phyloP scores from a whole-genome alignment of 2,888 invertebrate genomes.

The Eurois occulta region DNA sequence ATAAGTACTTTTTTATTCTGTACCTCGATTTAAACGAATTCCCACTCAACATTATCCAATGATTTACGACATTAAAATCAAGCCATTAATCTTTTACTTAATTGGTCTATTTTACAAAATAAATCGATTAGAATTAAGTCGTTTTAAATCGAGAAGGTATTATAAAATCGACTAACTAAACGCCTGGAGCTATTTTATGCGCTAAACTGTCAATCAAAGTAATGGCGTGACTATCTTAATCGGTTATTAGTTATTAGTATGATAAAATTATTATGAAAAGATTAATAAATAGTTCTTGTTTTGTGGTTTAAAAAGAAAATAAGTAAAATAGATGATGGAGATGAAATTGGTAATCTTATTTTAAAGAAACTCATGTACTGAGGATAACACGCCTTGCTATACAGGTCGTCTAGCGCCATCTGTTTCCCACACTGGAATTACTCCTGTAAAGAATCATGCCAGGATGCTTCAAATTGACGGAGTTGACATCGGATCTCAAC shows the following conservation, averaged over 20 bases:
- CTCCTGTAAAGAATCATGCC: too few species aligned
- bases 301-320: neutral
- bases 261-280: conserved; percentile 27
- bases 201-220: conserved; percentile 56
- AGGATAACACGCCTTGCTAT: too few species aligned
- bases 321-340: neutral
- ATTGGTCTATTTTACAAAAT: conserved; percentile 51
- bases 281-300: conserved; percentile 12
- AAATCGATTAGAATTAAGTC: conserved; percentile 49
- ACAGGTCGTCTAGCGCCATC: too few species aligned
- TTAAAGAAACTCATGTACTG: too few species aligned
- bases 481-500: too few species aligned
- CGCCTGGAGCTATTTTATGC: conserved; percentile 37
- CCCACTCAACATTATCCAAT: conserved; percentile 12
- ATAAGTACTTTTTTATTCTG: neutral
- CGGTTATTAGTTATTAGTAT: conserved; percentile 35
- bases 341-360: too few species aligned
- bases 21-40: neutral
- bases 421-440: too few species aligned
- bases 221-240: conserved; percentile 37
- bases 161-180: conserved; percentile 45
- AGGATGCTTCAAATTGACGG: too few species aligned
- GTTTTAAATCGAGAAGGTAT: conserved; percentile 31
- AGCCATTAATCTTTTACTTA: conserved; percentile 51
- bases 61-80: conserved; percentile 24